Conservation (phyloP, 2,888 invertebrate species). For the Mythimna vitellina region DNA sequence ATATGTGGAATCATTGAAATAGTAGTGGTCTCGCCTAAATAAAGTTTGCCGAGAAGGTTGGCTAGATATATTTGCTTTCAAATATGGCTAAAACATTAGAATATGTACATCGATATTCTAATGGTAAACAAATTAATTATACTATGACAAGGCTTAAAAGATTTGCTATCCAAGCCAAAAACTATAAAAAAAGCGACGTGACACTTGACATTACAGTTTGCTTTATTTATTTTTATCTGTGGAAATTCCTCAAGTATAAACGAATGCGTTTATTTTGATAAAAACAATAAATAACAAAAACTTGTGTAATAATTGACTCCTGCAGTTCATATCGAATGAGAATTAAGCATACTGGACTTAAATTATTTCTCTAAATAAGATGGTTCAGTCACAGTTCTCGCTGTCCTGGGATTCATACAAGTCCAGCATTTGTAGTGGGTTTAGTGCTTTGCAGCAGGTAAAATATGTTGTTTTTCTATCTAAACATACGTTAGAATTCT, state of each 20-base stretch:
- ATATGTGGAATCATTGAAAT: too few relatives aligned
- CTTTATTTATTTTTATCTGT: constrained; percentile 15
- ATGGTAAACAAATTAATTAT: too few relatives aligned
- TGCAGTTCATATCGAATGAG: not conserved
- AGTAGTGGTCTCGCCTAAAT: too few relatives aligned
- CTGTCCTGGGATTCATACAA: constrained; percentile 85
- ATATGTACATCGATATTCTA: too few relatives aligned
- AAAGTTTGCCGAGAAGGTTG: too few relatives aligned
- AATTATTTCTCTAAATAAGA: constrained; percentile 49
- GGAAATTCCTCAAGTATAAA: not conserved
- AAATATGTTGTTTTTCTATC: not conserved
- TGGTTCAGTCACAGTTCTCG: constrained; percentile 83
- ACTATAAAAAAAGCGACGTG: too few relatives aligned
- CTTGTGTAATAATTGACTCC: not conserved
- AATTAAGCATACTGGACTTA: constrained; percentile 1
- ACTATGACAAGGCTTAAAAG: too few relatives aligned
- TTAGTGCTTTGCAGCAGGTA: constrained; percentile 87
- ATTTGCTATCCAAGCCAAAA: too few relatives aligned
- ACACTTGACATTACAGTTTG: too few relatives aligned
- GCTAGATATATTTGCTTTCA: too few relatives aligned
- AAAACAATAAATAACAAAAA: constrained; percentile 5
- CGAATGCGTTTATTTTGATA: not conserved
- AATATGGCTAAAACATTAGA: too few relatives aligned
- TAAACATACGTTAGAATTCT: not conserved
- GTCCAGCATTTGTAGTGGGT: constrained; percentile 83